Conservation (phyloP, 2,888 invertebrate species). For the Cheilosia pagana region DNA sequence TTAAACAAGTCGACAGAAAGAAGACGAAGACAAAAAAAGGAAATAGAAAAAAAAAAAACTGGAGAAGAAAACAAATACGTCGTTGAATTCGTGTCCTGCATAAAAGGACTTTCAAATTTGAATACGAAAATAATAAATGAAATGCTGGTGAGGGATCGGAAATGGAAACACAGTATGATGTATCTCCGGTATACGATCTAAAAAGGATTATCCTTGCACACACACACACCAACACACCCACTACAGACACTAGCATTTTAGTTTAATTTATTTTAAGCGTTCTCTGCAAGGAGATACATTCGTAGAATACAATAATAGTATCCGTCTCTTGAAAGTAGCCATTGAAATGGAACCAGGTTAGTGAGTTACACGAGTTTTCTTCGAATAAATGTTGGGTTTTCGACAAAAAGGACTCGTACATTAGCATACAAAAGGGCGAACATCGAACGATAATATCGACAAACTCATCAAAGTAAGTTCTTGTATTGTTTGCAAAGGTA, state of each 20-base stretch:
- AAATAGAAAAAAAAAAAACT: too few relatives aligned
- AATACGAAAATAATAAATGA: conserved; percentile 67
- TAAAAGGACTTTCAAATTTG: conserved; percentile 63
- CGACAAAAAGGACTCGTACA: conserved; percentile 27
- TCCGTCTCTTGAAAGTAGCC: background rate
- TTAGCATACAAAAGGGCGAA: conserved; percentile 63
- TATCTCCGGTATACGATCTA: conserved; percentile 42
- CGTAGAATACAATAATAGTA: background rate
- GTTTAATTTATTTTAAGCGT: conserved; percentile 59
- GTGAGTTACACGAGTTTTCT: conserved; percentile 50
- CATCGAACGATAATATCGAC: conserved; percentile 36
- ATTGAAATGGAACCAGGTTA: conserved; percentile 60
- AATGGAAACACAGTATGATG: conserved; percentile 62
- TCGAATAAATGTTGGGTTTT: conserved; percentile 47
- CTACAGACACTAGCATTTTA: conserved; percentile 38
- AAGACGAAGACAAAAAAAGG: conserved; percentile 10
- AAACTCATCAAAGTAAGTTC: conserved; percentile 5
- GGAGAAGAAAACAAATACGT: conserved; percentile 12
- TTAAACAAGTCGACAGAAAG: conserved; percentile 44
- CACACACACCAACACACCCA: background rate
- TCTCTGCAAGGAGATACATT: conserved; percentile 8
- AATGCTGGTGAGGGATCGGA: conserved; percentile 42
- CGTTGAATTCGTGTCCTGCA: conserved; percentile 67
- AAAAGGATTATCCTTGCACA: conserved; percentile 35
- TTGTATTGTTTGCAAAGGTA: conserved; percentile 8